Evolutionary conservation across 2,797 vertebrate genomes (phyloP).

Genomic region (Sebastes steindachneri): DNA sequence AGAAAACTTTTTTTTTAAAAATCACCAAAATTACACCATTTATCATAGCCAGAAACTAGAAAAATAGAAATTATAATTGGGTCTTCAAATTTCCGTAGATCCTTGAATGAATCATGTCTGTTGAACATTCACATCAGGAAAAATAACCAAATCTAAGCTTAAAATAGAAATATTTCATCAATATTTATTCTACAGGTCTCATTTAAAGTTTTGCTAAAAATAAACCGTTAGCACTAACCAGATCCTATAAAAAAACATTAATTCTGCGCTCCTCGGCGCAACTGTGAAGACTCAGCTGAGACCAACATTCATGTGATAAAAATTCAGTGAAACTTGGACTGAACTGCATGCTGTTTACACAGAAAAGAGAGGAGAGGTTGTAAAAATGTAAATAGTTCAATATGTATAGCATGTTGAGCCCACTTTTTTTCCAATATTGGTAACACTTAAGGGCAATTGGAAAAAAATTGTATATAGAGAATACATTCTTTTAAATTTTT

Average conservation of each 20-base stretch:
- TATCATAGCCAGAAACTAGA: fast-evolving
- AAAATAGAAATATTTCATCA: background rate
- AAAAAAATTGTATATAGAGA: background rate
- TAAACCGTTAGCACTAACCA: background rate
- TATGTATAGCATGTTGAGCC: background rate
- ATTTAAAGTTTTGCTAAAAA: background rate
- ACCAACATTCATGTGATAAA: background rate
- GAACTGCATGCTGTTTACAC: background rate
- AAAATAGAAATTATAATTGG: background rate
- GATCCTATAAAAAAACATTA: background rate
- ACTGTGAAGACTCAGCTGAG: background rate
- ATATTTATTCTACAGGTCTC: background rate
- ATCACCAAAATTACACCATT: background rate
- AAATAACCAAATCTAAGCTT: background rate
- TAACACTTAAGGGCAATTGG: background rate
- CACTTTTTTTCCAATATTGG: background rate
- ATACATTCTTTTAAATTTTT: background rate
- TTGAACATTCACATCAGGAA: fast-evolving
- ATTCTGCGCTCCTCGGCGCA: background rate
- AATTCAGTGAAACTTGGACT: background rate
- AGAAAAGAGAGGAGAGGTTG: too few relatives aligned
- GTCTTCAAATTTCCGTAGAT: background rate
- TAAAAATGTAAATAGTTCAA: background rate
- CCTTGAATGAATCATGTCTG: background rate
- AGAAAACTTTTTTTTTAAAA: background rate